phyloP scores from a whole-genome alignment of 1,140 invertebrate species.

The Euborellia annulipes region DNA sequence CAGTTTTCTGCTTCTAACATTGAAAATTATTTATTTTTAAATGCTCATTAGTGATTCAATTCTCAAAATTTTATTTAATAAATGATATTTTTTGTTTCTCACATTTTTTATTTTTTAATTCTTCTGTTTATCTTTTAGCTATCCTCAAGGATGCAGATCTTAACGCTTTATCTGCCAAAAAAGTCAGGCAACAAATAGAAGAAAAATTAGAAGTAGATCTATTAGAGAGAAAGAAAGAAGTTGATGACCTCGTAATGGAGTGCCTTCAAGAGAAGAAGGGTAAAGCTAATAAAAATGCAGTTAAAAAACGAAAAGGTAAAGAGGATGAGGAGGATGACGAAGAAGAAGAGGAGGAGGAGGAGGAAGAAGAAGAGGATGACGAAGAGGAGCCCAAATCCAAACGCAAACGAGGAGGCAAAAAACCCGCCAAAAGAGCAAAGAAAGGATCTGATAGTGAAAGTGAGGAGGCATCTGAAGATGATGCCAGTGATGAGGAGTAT shows the following conservation, averaged over 20 bases:
- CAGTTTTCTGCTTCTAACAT: no score
- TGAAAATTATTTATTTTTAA: no score
- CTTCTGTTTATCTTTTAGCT: no score
- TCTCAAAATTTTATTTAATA: no score
- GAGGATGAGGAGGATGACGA: conserved; percentile 41
- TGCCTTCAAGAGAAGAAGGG: conserved; percentile 38
- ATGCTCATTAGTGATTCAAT: no score
- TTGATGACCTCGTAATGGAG: conserved; percentile 71
- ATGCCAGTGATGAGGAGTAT: conserved; percentile 50
- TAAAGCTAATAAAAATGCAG: conserved; percentile 31
- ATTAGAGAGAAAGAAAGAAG: conserved; percentile 58
- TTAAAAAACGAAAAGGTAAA: conserved; percentile 37
- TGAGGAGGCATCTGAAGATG: conserved; percentile 32
- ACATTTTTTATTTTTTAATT: no score
- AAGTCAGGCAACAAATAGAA: conserved; percentile 77
- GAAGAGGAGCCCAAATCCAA: conserved; percentile 38
- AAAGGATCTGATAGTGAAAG: conserved; percentile 40
- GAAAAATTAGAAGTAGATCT: conserved; percentile 63
- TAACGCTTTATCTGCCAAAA: conserved; percentile 68
- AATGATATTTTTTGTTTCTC: no score
- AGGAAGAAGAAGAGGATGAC: conserved; percentile 29
- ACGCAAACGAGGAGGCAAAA: conserved; percentile 27
- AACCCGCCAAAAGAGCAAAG: conserved; percentile 38
- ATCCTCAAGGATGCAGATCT: conserved; percentile 79
- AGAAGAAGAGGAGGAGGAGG: conserved; percentile 37